Conservation (phyloP, 2,888 invertebrate genomes). For the Hipparchia semele region DNA sequence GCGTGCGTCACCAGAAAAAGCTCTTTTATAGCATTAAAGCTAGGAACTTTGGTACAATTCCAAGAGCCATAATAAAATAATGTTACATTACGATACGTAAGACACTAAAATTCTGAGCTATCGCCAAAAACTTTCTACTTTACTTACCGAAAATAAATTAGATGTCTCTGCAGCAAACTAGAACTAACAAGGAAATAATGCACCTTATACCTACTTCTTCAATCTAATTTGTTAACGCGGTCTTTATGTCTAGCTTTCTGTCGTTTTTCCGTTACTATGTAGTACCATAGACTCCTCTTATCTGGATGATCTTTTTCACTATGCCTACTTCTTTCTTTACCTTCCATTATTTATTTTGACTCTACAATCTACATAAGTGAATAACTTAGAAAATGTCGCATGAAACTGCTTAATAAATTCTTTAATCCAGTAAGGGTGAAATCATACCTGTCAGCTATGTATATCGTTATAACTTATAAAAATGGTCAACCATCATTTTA, state of each 20-base stretch:
- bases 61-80: slow-evolving; percentile 22
- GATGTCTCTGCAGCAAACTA: slow-evolving; percentile 8
- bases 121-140: slow-evolving; percentile 17
- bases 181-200: background rate
- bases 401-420: too few species aligned
- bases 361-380: too few species aligned
- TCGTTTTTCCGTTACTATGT: background rate
- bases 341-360: too few species aligned
- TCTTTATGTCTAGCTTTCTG: background rate
- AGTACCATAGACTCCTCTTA: too few species aligned
- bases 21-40: slow-evolving; percentile 7
- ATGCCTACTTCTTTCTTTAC: too few species aligned
- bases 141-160: background rate
- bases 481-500: too few species aligned
- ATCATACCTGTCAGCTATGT: too few species aligned
- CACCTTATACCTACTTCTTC: background rate
- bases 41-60: slow-evolving; percentile 11
- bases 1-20: slow-evolving; percentile 5
- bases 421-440: too few species aligned
- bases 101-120: slow-evolving; percentile 13
- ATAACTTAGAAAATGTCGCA: too few species aligned
- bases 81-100: slow-evolving; percentile 7
- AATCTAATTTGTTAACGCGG: slow-evolving; percentile 2
- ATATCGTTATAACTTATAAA: too few species aligned
- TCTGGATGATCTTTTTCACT: too few species aligned